These are phyloP conservation scores for Thecophora atra DNA, from an alignment of 2,888 invertebrate species.

Conservation along the genomic window DNA sequence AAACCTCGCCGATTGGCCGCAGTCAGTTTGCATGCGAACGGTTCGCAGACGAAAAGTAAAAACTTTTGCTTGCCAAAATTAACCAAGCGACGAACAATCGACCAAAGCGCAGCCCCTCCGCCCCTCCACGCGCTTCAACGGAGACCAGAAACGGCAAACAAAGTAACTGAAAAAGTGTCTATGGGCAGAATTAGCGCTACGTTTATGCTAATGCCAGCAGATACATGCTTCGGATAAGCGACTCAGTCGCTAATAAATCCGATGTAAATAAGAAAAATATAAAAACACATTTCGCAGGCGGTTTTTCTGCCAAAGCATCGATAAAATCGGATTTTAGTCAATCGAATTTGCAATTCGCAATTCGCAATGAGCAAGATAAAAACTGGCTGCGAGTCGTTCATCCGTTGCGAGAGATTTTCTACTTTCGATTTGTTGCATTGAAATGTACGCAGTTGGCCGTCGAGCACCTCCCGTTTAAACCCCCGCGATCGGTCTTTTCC, in stretches of 20 bases:
- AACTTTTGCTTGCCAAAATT: conserved; percentile 36
- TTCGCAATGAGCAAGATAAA: too few relatives aligned
- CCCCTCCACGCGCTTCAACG: neutral
- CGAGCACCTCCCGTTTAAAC: too few relatives aligned
- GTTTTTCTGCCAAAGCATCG: neutral
- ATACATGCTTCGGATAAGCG: conserved; percentile 20
- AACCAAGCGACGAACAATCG: conserved; percentile 10
- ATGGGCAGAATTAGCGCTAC: neutral
- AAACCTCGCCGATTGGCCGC: conserved; percentile 1
- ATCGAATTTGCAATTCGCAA: neutral
- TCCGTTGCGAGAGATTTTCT: too few relatives aligned
- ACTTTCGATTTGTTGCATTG: too few relatives aligned
- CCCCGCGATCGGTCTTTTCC: too few relatives aligned
- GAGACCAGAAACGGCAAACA: neutral
- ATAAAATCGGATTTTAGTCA: neutral
- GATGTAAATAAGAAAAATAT: neutral
- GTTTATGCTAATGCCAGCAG: conserved; percentile 23
- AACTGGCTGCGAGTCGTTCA: too few relatives aligned
- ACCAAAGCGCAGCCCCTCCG: conserved; percentile 13
- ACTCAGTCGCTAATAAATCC: conserved; percentile 19
- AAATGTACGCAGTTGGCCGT: too few relatives aligned
- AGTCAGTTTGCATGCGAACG: conserved; percentile 35
- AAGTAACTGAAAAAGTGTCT: neutral
- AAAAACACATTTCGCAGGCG: neutral
- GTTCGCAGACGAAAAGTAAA: conserved; percentile 8